Evolutionary conservation across 1,140 invertebrate species (phyloP).

Genomic region (Portunus trituberculatus): DNA sequence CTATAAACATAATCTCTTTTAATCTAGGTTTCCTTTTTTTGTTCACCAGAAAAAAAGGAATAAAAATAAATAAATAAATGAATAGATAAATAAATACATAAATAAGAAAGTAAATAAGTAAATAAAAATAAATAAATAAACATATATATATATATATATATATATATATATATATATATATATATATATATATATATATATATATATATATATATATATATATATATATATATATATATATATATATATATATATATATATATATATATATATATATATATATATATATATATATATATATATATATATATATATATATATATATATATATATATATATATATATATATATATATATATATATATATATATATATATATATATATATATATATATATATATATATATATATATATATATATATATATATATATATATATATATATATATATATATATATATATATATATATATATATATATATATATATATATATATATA

Average conservation of each 20-base stretch:
- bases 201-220: slow-evolving; percentile 23
- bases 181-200: slow-evolving; percentile 38
- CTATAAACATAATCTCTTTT: too few relatives aligned
- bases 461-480: slow-evolving; percentile 35
- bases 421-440: slow-evolving; percentile 9
- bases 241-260: slow-evolving; percentile 3
- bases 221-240: slow-evolving; percentile 42
- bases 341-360: background rate
- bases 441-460: background rate
- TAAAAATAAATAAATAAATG: too few relatives aligned
- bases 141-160: slow-evolving; percentile 34
- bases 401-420: background rate
- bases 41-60: too few relatives aligned
- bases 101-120: background rate
- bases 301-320: background rate
- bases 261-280: background rate
- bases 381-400: slow-evolving; percentile 25
- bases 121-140: slow-evolving; percentile 17
- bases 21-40: too few relatives aligned
- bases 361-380: slow-evolving; percentile 18
- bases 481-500: slow-evolving; percentile 22
- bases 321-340: background rate
- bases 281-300: background rate
- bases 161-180: slow-evolving; percentile 39
- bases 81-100: too few relatives aligned